Evolutionary conservation across 1,140 invertebrate genomes (phyloP).

Genomic region (Drosophila simulans): DNA sequence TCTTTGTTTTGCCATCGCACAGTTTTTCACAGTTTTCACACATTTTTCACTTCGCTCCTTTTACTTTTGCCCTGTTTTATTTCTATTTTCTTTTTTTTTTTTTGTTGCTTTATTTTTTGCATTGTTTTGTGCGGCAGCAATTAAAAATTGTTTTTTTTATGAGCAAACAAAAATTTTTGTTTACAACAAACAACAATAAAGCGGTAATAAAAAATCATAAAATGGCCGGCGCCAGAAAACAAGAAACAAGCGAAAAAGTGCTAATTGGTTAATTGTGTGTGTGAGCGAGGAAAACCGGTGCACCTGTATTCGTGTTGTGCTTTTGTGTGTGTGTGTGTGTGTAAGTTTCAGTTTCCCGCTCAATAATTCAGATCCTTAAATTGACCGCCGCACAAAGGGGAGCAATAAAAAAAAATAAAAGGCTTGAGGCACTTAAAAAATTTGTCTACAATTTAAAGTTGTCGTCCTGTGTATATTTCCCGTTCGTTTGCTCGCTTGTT

Average conservation of each 20-base stretch:
- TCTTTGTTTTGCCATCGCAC: constrained; percentile 2
- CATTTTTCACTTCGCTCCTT: constrained; percentile 31
- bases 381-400: constrained; percentile 6
- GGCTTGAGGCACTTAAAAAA: neutral
- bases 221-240: constrained; percentile 24
- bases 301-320: constrained; percentile 12
- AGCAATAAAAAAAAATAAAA: neutral
- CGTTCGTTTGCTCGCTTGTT: neutral
- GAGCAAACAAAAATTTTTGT: constrained; percentile 43
- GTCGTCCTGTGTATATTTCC: neutral
- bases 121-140: constrained; percentile 43
- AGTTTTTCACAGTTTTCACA: constrained; percentile 44
- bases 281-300: constrained; percentile 8
- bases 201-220: constrained; percentile 41
- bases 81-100: constrained; percentile 8
- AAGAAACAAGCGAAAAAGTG: constrained; percentile 51
- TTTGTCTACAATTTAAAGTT: constrained; percentile 15
- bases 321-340: constrained; percentile 4
- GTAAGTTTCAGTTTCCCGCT: constrained; percentile 13
- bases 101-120: neutral
- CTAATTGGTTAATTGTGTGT: constrained; percentile 53
- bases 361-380: constrained; percentile 47
- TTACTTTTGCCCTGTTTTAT: constrained; percentile 13
- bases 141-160: constrained; percentile 53
- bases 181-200: constrained; percentile 52